These are phyloP conservation scores for Heteromormyrus szaboi DNA, from an alignment of 2,797 vertebrate genomes.

Conservation along the genomic window DNA sequence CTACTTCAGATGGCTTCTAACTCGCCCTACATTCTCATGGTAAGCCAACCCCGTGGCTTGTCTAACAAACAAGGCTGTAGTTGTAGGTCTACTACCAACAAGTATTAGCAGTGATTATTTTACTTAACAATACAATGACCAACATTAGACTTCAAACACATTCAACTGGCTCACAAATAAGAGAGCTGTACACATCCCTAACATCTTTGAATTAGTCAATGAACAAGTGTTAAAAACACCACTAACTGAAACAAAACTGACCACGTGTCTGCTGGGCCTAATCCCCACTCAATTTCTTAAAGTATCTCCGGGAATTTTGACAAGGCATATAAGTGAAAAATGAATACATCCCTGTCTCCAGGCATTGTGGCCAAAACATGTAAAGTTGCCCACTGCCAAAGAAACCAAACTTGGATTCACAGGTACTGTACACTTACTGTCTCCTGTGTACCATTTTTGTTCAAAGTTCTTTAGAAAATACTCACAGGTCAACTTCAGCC, in stretches of 20 bases:
- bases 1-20: background rate
- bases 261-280: background rate
- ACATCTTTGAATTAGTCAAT: background rate
- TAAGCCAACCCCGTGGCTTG: background rate
- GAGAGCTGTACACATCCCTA: background rate
- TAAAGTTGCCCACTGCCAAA: background rate
- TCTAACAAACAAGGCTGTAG: background rate
- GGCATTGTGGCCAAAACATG: background rate
- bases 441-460: background rate
- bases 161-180: background rate
- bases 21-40: background rate
- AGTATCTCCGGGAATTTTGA: background rate
- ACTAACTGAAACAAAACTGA: background rate
- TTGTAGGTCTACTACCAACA: background rate
- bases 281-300: background rate
- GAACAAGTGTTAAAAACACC: background rate
- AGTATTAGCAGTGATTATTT: background rate
- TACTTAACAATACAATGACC: background rate
- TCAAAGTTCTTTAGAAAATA: background rate
- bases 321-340: background rate
- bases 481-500: background rate
- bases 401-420: background rate
- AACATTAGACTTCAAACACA: background rate
- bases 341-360: background rate
- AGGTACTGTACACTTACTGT: background rate